A percentile compares a stretch with the other conserved stretches of the same genome.
Conservation (phyloP, 1,140 invertebrate species). For the Pogonus chalceus region DNA sequence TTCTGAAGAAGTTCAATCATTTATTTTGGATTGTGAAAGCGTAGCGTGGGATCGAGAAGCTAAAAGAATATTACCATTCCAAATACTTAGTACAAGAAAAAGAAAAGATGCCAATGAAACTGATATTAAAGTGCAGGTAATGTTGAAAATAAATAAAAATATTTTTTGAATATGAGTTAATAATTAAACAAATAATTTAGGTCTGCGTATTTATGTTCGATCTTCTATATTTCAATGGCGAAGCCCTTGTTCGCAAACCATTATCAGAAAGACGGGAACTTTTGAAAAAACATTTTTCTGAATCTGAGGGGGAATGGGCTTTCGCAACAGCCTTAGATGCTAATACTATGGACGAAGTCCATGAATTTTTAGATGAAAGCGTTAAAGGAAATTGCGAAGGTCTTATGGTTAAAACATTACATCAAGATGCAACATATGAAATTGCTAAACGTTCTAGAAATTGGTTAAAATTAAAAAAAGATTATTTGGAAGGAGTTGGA, state of each 20-base stretch:
- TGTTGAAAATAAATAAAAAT: no score
- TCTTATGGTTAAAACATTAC: conserved; percentile 95
- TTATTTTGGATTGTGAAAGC: conserved; percentile 92
- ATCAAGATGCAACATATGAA: conserved; percentile 91
- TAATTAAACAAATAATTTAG: neutral
- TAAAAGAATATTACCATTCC: conserved; percentile 92
- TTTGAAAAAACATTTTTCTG: conserved; percentile 64
- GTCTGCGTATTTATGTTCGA: conserved; percentile 97
- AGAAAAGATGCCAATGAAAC: conserved; percentile 84
- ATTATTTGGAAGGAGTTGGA: conserved; percentile 91
- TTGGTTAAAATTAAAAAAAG: conserved; percentile 97
- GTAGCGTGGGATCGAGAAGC: conserved; percentile 92
- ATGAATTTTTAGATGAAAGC: conserved; percentile 91
- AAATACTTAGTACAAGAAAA: conserved; percentile 92
- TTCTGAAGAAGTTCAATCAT: conserved; percentile 58
- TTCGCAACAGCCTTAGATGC: conserved; percentile 83
- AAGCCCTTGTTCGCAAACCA: conserved; percentile 71
- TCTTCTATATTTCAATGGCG: conserved; percentile 88
- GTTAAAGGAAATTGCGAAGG: conserved; percentile 97
- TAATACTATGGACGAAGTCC: conserved; percentile 81
- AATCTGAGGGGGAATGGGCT: conserved; percentile 72
- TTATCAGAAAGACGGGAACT: conserved; percentile 67
- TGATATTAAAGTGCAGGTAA: conserved; percentile 87
- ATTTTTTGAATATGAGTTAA: no score
- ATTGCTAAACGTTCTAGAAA: conserved; percentile 95